These are phyloP conservation scores for Dasypus novemcinctus DNA, from an alignment of 2,113 vertebrate species.

Conservation along the genomic window DNA sequence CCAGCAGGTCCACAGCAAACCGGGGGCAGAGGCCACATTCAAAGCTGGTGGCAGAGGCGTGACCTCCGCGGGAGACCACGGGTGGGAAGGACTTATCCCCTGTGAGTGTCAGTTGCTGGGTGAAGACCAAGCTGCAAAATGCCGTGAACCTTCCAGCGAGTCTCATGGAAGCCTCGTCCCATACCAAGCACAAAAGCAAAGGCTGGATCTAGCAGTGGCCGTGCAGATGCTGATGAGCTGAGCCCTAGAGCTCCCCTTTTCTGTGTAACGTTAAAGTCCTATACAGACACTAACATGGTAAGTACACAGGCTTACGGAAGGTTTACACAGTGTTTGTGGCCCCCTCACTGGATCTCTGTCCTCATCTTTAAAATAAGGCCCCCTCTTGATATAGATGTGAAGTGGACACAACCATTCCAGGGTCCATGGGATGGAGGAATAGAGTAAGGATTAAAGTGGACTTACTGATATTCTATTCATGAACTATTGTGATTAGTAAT, in stretches of 20 bases:
- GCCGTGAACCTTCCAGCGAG: not conserved
- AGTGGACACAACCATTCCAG: too few relatives aligned
- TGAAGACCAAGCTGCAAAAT: not conserved
- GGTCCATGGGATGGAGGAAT: too few relatives aligned
- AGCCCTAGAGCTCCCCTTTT: not conserved
- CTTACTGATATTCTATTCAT: too few relatives aligned
- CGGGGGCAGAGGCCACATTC: not conserved
- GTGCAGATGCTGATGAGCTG: not conserved
- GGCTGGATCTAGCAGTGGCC: not conserved
- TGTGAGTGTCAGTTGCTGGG: not conserved
- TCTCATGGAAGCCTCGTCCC: not conserved
- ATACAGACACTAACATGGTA: not conserved
- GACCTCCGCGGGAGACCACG: rapidly evolving
- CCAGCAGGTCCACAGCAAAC: not conserved
- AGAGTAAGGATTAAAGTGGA: too few relatives aligned
- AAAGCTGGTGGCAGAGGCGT: not conserved
- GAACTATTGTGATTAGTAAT: too few relatives aligned
- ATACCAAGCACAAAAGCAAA: not conserved
- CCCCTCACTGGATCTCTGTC: not conserved
- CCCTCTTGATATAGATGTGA: too few relatives aligned
- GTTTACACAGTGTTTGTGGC: not conserved
- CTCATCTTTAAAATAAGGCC: not conserved
- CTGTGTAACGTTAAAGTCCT: not conserved
- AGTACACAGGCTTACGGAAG: not conserved
- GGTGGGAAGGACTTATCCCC: not conserved